Base-by-base conservation (phyloP, 2,113 vertebrate species). In the Electrona antarctica region DNA sequence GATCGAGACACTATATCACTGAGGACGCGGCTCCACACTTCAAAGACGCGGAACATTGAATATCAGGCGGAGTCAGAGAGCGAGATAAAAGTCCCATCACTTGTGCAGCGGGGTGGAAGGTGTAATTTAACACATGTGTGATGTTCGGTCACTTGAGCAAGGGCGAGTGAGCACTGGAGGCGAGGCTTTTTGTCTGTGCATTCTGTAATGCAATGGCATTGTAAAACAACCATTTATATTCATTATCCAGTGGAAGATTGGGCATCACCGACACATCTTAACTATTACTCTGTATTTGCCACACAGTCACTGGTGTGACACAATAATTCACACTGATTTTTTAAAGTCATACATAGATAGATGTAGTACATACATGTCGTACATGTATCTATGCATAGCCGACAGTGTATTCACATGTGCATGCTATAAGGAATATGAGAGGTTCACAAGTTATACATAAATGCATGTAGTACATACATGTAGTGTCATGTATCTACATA, bases 11-110 rank as follows among this genome's bases (percentile, higher is more conserved):
- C 55, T 49, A 79, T 49, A 79, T 61, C 50, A 77, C 33, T 73
- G 66, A 81, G 79, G 77, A 49, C 66, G 63, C 29, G 86, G 46
- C 59, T 72, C 62, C 67, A 9, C 49, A 58, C 6, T 75, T 83
- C 54, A 73, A 78, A 85, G 71, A 49, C 59, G 10, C 33, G 3
- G 33, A 41, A 41, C 33, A 41, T 6, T 41, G 33, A 41, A 41
- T 41, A 41, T 41, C 33, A 41, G 33, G 33, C 5, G 33, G 33
- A 21, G 21, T 21, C 33, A 84, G 80, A 2, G 73, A 11, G 46
- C 76, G 63, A 45, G 62, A 7, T 7, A 8, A 58, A 41, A 58
- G 56, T 29, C 21, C 9, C 21, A 29, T 8, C 15, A 10, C 9
- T 58, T 28, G 56, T 58, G 56, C 56, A 9, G 15, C 9, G 15